These are phyloP conservation scores for Hetaerina titia DNA, from an alignment of 2,888 invertebrate species.

Conservation along the genomic window DNA sequence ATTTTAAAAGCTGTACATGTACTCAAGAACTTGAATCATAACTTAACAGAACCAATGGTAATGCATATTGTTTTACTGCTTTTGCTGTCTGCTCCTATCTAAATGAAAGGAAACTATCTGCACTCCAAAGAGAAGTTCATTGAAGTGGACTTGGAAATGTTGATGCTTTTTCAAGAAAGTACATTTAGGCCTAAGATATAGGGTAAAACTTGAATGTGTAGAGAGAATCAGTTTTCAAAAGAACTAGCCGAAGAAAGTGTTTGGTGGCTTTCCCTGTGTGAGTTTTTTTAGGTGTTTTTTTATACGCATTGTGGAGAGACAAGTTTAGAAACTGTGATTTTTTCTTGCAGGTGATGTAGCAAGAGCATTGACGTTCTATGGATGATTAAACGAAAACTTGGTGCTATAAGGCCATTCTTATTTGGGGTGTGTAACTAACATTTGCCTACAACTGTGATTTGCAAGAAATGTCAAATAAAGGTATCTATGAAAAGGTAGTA, in stretches of 20 bases:
- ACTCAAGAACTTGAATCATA: neutral
- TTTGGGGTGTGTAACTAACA: conserved; percentile 67
- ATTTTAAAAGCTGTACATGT: neutral
- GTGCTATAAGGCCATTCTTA: conserved; percentile 67
- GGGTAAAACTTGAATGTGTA: conserved; percentile 59
- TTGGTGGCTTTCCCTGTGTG: conserved; percentile 55
- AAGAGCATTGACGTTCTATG: conserved; percentile 61
- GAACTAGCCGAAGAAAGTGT: conserved; percentile 49
- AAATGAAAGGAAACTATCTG: conserved; percentile 43
- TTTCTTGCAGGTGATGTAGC: conserved; percentile 64
- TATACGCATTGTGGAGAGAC: conserved; percentile 58
- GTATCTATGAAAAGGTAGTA: conserved; percentile 52
- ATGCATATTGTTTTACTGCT: conserved; percentile 48
- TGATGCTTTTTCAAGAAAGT: conserved; percentile 54
- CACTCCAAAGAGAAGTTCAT: conserved; percentile 45
- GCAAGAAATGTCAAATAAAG: conserved; percentile 67
- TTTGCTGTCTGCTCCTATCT: conserved; percentile 52
- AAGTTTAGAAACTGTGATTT: conserved; percentile 64
- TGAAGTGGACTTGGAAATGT: conserved; percentile 47
- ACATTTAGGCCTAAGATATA: conserved; percentile 64
- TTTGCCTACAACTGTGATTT: conserved; percentile 67
- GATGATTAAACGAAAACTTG: conserved; percentile 60
- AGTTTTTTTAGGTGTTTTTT: conserved; percentile 64
- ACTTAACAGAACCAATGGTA: conserved; percentile 41
- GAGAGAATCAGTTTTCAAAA: conserved; percentile 49